These are phyloP conservation scores for Chionomys nivalis DNA, from an alignment of 2,113 vertebrate genomes.

Conservation along the genomic window DNA sequence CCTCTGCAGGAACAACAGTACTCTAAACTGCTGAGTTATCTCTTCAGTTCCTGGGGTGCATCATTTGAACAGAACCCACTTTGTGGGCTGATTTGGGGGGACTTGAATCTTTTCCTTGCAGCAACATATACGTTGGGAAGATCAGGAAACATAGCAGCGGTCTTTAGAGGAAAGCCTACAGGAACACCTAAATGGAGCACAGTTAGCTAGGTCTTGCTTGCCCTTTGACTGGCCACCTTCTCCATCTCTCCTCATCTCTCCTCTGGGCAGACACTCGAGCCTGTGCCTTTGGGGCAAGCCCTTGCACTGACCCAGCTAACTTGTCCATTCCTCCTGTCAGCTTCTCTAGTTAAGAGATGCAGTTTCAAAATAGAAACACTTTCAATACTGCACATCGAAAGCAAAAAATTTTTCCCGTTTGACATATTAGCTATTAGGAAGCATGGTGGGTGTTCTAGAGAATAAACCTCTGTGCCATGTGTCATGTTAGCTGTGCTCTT, in stretches of 20 bases:
- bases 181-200: neutral
- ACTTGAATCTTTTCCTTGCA: neutral
- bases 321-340: neutral
- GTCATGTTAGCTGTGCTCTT: constrained; percentile 14
- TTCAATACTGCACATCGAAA: neutral
- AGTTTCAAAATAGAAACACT: constrained; percentile 51
- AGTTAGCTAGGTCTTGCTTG: neutral
- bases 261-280: neutral
- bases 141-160: neutral
- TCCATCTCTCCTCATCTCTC: neutral
- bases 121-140: neutral
- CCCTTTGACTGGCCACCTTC: neutral
- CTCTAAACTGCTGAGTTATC: neutral
- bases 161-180: neutral
- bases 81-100: neutral
- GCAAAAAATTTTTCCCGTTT: neutral
- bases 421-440: constrained; percentile 20
- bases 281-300: neutral
- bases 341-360: neutral
- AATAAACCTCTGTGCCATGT: neutral
- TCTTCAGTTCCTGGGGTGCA: neutral
- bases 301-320: neutral
- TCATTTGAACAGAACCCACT: neutral
- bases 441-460: neutral
- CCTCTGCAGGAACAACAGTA: neutral